phyloP scores from a whole-genome alignment of 37 sponge, comb jelly and placozoan species.

The Agelas oroides region DNA sequence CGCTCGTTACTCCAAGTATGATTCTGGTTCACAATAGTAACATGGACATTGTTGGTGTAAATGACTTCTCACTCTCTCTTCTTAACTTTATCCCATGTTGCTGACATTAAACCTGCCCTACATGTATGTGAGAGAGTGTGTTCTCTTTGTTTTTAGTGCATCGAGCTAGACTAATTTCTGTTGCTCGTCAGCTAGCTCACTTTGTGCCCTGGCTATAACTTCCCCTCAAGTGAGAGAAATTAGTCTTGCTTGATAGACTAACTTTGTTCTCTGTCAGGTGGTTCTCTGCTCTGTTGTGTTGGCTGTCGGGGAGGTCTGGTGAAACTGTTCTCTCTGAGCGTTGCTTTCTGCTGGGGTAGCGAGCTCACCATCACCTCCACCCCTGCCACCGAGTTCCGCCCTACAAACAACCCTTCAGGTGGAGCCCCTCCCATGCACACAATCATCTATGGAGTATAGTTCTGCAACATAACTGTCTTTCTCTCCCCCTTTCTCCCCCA shows the following conservation, averaged over 20 bases:
- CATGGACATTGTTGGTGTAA: background rate
- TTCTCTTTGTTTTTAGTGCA: too few relatives aligned
- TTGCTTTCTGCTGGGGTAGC: constrained; percentile 24
- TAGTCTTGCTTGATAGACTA: too few relatives aligned
- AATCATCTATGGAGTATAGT: background rate
- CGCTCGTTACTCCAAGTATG: constrained; percentile 42
- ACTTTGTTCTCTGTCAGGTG: constrained; percentile 23
- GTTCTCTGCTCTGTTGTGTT: constrained; percentile 29
- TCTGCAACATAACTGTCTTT: too few relatives aligned
- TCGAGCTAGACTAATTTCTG: background rate
- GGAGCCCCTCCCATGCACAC: background rate
- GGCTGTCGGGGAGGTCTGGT: constrained; percentile 34
- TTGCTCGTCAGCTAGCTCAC: background rate
- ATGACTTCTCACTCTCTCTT: background rate
- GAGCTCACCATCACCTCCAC: constrained; percentile 35
- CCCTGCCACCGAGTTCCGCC: constrained; percentile 39
- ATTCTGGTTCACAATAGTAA: background rate
- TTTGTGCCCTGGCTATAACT: background rate
- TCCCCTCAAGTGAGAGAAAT: too few relatives aligned
- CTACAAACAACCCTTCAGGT: constrained; percentile 13
- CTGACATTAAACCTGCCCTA: too few relatives aligned
- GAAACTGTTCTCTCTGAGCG: constrained; percentile 42
- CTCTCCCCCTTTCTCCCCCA: background rate
- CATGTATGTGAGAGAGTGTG: background rate
- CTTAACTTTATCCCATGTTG: too few relatives aligned